These are phyloP conservation scores for Astropecten irregularis DNA, from an alignment of 53 echinoderm and acorn worm species.

Conservation along the genomic window DNA sequence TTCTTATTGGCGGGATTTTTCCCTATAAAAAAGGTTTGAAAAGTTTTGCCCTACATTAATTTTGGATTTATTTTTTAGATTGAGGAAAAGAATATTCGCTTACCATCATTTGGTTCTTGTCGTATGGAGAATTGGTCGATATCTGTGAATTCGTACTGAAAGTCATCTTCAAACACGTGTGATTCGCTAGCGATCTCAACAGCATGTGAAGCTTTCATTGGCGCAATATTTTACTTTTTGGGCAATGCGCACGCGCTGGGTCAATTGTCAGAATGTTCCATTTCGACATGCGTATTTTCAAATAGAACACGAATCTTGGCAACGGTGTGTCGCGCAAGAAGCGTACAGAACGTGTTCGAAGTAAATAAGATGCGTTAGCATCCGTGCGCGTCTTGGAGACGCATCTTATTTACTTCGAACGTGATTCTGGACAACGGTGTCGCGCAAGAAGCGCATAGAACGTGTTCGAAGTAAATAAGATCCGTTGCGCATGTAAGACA, in stretches of 20 bases:
- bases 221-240: neutral
- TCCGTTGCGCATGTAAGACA: no score
- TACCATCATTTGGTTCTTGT: conserved; percentile 19
- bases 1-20: no score
- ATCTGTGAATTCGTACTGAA: neutral
- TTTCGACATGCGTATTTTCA: neutral
- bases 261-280: conserved; percentile 2
- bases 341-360: no score
- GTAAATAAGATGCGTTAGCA: no score
- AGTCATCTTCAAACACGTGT: conserved; percentile 9
- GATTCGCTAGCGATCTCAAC: conserved; percentile 1
- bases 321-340: no score
- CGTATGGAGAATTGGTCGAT: neutral
- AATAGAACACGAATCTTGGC: neutral
- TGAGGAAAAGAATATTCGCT: neutral
- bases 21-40: no score
- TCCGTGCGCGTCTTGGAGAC: no score
- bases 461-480: no score
- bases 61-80: neutral
- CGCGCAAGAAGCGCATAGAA: no score
- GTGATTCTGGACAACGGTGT: no score
- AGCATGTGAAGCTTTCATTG: neutral
- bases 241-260: neutral
- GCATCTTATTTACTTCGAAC: no score
- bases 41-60: neutral